Evolutionary conservation across 2,113 vertebrate species (phyloP), one percentile per base, ranked within the genome.

Genomic region (Gobiocypris rarus): DNA sequence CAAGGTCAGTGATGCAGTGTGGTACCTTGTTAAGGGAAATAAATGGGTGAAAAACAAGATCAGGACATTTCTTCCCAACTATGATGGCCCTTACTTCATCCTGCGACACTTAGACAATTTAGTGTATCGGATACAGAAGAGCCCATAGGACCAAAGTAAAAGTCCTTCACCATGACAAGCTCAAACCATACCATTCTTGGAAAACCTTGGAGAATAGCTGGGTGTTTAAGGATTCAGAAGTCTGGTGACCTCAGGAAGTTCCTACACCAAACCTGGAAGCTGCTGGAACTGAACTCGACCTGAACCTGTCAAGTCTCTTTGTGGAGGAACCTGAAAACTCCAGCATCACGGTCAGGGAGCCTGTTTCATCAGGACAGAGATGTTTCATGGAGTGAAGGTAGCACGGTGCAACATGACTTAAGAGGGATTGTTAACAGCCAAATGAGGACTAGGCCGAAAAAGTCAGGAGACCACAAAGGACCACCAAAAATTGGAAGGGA

Each of bases 21-120:
- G 82, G 77, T 73, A 82, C 45, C 75, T 89, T 3, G n/a, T 89
- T 1, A 87, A 86, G 3, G 81, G 77, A 9, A n/a, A n/a, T n/a
- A n/a, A n/a, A n/a, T n/a, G n/a, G n/a, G n/a, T n/a, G n/a, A n/a
- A n/a, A n/a, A n/a, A n/a, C n/a, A n/a, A n/a, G n/a, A n/a, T n/a
- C n/a, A n/a, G n/a, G n/a, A n/a, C n/a, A n/a, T n/a, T n/a, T n/a
- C n/a, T n/a, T n/a, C n/a, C n/a, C n/a, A n/a, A n/a, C 5, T 73
- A 88, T 31, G 82, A 86, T 2, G 71, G 78, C 0, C 73, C 71
- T 13, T 86, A 73, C 24, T 88, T 86, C 9, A 41, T 87, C 9
- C 54, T 85, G 22, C 67, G 83, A 22, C 63, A 67, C 3, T n/a
- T n/a, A n/a, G n/a, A n/a, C n/a, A n/a, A n/a, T n/a, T n/a, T n/a